Conservation (phyloP, 2,113 vertebrate species). For the Ctenomys sociabilis region DNA sequence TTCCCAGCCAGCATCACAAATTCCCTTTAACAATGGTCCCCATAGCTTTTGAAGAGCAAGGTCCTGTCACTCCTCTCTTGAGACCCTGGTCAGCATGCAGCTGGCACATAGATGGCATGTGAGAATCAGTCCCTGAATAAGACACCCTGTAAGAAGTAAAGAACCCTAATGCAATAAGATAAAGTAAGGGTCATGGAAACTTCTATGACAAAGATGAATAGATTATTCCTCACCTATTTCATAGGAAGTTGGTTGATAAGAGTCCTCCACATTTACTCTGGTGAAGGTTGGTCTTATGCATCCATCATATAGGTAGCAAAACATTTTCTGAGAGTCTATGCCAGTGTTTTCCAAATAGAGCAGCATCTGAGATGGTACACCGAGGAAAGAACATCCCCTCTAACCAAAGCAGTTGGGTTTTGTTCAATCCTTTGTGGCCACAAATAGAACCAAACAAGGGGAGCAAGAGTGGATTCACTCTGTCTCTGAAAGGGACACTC, state of each 20-base stretch:
- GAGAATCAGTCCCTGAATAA: background rate
- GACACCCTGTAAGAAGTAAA: background rate
- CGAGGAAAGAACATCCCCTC: background rate
- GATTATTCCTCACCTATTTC: background rate
- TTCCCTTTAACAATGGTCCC: conserved; percentile 19
- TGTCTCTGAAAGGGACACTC: background rate
- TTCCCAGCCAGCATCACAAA: background rate
- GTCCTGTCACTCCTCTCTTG: background rate
- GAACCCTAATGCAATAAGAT: background rate
- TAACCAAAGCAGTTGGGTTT: background rate
- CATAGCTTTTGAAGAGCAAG: background rate
- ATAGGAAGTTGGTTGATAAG: background rate
- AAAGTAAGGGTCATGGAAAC: background rate
- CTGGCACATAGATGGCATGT: background rate
- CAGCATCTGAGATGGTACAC: background rate
- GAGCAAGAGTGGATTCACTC: background rate
- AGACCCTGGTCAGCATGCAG: background rate
- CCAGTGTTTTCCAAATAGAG: background rate
- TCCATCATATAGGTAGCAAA: background rate
- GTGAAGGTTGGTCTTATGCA: background rate
- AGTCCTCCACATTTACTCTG: conserved; percentile 1
- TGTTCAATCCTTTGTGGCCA: background rate
- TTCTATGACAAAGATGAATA: background rate
- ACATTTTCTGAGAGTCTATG: background rate
- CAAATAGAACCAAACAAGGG: background rate